These are phyloP conservation scores for Drosophila pseudotalamancana DNA, from an alignment of 2,888 invertebrate species.

Conservation along the genomic window DNA sequence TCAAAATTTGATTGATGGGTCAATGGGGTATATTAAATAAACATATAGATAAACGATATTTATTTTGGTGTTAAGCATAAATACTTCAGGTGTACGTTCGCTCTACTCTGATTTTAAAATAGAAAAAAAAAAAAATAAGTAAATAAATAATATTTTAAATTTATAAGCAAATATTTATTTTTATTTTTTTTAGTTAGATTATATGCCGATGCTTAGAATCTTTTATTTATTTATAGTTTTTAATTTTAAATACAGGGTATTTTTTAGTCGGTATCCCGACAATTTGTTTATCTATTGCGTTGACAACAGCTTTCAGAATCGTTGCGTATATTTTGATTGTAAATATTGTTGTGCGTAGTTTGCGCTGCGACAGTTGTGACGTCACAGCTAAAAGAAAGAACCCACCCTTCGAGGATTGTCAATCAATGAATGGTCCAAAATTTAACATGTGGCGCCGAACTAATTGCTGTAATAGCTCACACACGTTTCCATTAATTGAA, in stretches of 20 bases:
- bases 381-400: slow-evolving; percentile 29
- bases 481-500: slow-evolving; percentile 1
- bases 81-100: too few relatives aligned
- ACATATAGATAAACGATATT: neutral
- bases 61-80: too few relatives aligned
- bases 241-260: slow-evolving; percentile 28
- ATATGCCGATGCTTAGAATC: neutral
- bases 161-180: too few relatives aligned
- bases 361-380: slow-evolving; percentile 56
- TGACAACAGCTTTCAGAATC: slow-evolving; percentile 28
- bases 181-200: too few relatives aligned
- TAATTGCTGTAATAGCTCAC: slow-evolving; percentile 1
- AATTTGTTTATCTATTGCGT: neutral
- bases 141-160: too few relatives aligned
- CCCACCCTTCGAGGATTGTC: slow-evolving; percentile 7
- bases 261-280: neutral
- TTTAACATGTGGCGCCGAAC: slow-evolving; percentile 14
- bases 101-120: too few relatives aligned
- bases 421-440: slow-evolving; percentile 25
- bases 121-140: too few relatives aligned
- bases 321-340: slow-evolving; percentile 35
- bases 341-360: slow-evolving; percentile 30
- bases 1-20: slow-evolving; percentile 2
- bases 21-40: neutral
- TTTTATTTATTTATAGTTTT: neutral